Conservation (phyloP, 2,888 invertebrate genomes). For the Drepana falcataria region DNA sequence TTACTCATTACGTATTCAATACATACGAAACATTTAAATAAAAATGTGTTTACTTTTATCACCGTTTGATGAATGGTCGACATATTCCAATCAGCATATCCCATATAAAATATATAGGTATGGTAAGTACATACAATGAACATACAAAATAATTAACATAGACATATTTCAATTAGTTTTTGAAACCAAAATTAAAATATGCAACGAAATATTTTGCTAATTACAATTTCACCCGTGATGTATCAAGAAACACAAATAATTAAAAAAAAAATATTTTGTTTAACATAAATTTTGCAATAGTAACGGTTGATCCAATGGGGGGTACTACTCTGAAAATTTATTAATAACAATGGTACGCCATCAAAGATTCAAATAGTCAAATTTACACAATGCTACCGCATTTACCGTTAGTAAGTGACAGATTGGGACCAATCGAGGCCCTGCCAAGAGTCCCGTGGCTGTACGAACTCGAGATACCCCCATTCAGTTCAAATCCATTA, state of each 20-base stretch:
- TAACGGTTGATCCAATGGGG: too few species aligned
- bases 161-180: too few species aligned
- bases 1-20: not conserved
- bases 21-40: not conserved
- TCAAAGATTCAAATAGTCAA: not conserved
- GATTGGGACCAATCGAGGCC: conserved; percentile 47
- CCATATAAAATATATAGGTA: too few species aligned
- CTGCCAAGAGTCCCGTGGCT: conserved; percentile 52
- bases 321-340: too few species aligned
- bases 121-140: not conserved
- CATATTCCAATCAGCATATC: too few species aligned
- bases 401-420: conserved; percentile 66
- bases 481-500: conserved; percentile 51
- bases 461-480: conserved; percentile 25
- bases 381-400: conserved; percentile 57
- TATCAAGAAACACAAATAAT: too few species aligned
- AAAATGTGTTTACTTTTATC: not conserved
- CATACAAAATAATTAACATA: not conserved
- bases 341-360: too few species aligned
- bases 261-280: too few species aligned
- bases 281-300: too few species aligned
- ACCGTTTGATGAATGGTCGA: too few species aligned
- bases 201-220: not conserved
- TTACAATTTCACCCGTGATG: too few species aligned
- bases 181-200: not conserved